phyloP scores from a whole-genome alignment of 2,888 invertebrate genomes.

The Ganaspis brasiliensis region DNA sequence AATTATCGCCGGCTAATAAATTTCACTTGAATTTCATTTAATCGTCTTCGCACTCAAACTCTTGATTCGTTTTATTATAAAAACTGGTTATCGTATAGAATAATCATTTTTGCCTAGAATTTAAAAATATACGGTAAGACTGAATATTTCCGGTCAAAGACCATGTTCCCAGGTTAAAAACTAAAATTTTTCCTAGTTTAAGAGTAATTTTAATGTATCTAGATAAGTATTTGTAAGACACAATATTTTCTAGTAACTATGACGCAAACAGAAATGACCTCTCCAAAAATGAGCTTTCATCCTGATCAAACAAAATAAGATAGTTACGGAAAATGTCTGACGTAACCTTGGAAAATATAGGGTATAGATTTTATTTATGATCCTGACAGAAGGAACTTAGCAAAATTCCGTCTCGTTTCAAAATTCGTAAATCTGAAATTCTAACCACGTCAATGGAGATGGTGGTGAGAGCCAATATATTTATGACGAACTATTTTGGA shows the following conservation, averaged over 20 bases:
- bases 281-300: neutral
- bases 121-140: too few relatives aligned
- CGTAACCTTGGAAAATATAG: constrained; percentile 14
- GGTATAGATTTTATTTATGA: constrained; percentile 3
- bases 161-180: too few relatives aligned
- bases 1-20: constrained; percentile 76
- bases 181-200: too few relatives aligned
- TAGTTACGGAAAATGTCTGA: neutral
- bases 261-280: neutral
- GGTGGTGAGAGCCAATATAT: neutral
- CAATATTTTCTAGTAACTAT: too few relatives aligned
- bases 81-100: constrained; percentile 53
- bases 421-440: constrained; percentile 28
- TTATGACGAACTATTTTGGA: neutral
- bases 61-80: constrained; percentile 55
- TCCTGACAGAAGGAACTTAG: constrained; percentile 1
- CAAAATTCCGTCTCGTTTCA: neutral
- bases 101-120: constrained; percentile 51
- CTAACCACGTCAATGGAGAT: constrained; percentile 10
- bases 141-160: too few relatives aligned
- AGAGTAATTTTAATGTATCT: too few relatives aligned
- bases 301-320: neutral
- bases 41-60: constrained; percentile 61
- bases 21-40: constrained; percentile 67
- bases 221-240: neutral